Conservation (phyloP, 1,140 invertebrate genomes). For the Drosophila trapezifrons region DNA sequence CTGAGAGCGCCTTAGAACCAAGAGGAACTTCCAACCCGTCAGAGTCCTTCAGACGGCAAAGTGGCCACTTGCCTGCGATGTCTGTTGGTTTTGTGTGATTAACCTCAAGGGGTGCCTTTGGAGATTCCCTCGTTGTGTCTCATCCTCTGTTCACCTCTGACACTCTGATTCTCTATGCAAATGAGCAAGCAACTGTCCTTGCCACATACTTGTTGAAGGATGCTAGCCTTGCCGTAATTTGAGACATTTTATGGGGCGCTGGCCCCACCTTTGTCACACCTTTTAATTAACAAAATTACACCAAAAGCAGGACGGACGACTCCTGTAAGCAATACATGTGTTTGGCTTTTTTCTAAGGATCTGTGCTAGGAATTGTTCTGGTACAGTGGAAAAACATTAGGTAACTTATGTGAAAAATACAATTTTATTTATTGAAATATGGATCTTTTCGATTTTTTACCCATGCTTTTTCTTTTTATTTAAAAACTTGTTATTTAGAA, state of each 20-base stretch:
- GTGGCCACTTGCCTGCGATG: constrained; percentile 35
- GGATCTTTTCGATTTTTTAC: too few species aligned
- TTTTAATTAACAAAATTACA: constrained; percentile 73
- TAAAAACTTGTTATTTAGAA: too few species aligned
- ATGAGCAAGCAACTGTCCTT: constrained; percentile 49
- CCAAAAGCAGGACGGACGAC: constrained; percentile 5
- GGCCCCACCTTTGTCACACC: constrained; percentile 54
- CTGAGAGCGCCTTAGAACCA: neutral
- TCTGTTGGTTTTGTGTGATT: constrained; percentile 38
- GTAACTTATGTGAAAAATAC: too few species aligned
- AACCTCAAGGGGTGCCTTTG: constrained; percentile 36
- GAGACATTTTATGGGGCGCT: constrained; percentile 37
- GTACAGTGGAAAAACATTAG: neutral
- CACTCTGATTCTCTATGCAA: constrained; percentile 49
- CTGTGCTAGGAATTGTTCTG: neutral
- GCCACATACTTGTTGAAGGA: constrained; percentile 26
- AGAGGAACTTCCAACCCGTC: constrained; percentile 23
- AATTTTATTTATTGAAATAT: neutral
- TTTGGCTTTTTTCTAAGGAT: constrained; percentile 4
- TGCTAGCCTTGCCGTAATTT: constrained; percentile 52
- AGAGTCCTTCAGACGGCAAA: constrained; percentile 28
- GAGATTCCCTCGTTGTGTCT: neutral
- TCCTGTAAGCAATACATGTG: constrained; percentile 23
- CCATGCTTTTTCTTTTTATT: too few species aligned
- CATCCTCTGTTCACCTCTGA: neutral